Conservation (phyloP, 2,113 vertebrate species). For the Peucedramus taeniatus region DNA sequence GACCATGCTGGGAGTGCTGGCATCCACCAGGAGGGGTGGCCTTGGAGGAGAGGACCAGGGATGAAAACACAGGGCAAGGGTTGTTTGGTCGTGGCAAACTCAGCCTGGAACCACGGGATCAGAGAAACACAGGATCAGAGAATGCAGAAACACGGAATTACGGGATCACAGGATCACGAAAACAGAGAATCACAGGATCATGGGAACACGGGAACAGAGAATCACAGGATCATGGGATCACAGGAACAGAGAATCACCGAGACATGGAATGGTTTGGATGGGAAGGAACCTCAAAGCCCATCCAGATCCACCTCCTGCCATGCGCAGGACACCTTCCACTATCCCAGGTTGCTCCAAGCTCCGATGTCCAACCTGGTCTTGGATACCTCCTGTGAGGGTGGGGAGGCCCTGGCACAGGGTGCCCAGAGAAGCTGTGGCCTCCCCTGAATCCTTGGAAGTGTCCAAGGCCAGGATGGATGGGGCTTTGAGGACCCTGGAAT, state of each 20-base stretch:
- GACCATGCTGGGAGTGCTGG: neutral
- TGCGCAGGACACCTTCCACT: neutral
- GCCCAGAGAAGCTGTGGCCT: neutral
- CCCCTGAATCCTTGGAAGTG: neutral
- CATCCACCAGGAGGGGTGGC: neutral
- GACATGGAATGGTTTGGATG: neutral
- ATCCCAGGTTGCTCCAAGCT: neutral
- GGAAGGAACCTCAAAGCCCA: neutral
- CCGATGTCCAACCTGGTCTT: accelerated
- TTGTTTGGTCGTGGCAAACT: neutral
- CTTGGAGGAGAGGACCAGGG: neutral
- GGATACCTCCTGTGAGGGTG: neutral
- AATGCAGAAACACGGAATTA: no score
- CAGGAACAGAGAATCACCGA: accelerated
- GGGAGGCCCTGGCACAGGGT: accelerated
- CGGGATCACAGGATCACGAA: neutral
- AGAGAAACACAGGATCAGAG: neutral
- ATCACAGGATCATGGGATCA: neutral
- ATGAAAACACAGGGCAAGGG: neutral
- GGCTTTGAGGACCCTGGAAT: accelerated
- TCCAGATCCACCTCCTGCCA: neutral
- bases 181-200: neutral
- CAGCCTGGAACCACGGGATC: neutral
- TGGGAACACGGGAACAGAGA: accelerated
- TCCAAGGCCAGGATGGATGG: neutral